These are phyloP conservation scores for Ditula angustiorana DNA, from an alignment of 2,888 invertebrate species.

Conservation along the genomic window DNA sequence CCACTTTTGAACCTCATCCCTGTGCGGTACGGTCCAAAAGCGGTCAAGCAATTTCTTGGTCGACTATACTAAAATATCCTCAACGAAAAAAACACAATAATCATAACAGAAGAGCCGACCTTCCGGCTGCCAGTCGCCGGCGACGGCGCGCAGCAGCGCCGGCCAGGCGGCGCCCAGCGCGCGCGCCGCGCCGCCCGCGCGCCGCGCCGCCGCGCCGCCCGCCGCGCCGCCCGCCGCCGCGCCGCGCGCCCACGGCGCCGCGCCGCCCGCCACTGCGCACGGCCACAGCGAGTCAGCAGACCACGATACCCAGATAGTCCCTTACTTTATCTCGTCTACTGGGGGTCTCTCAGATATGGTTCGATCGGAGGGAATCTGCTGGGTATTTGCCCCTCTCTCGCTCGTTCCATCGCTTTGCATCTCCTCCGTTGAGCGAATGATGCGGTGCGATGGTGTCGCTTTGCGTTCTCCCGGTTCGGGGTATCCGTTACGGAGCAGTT, in stretches of 20 bases:
- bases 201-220: slow-evolving; percentile 44
- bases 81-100: background rate
- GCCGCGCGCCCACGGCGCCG: slow-evolving; percentile 55
- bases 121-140: slow-evolving; percentile 40
- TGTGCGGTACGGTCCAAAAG: no score
- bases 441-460: no score
- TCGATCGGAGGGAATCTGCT: no score
- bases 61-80: background rate
- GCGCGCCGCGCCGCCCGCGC: slow-evolving; percentile 23
- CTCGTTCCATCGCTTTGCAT: no score
- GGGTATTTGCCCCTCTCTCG: no score
- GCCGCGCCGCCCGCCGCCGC: slow-evolving; percentile 38
- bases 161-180: slow-evolving; percentile 51
- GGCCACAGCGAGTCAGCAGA: background rate
- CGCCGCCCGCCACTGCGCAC: slow-evolving; percentile 28
- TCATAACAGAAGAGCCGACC: slow-evolving; percentile 2
- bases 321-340: no score
- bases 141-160: slow-evolving; percentile 52
- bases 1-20: no score
- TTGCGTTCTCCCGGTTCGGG: no score
- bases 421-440: no score
- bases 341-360: no score
- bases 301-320: no score
- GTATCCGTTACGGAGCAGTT: no score
- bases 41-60: background rate